These are phyloP conservation scores for Andrena praecox DNA, from an alignment of 2,888 invertebrate genomes.

Conservation along the genomic window DNA sequence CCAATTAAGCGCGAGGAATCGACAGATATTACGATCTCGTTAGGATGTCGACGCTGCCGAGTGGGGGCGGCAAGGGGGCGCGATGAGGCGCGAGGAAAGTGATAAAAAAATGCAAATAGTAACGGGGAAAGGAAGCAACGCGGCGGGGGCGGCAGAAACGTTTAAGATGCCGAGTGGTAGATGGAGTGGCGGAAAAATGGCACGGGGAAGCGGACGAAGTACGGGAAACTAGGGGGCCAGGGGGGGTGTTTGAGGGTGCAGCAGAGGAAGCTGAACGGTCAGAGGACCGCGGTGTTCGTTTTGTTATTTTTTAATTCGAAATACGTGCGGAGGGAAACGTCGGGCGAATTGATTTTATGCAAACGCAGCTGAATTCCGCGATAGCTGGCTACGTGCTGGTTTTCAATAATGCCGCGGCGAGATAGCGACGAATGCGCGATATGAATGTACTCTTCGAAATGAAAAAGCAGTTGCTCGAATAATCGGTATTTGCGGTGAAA, in stretches of 20 bases:
- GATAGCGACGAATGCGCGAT: constrained; percentile 10
- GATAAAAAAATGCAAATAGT: constrained; percentile 47
- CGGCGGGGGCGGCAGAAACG: not conserved
- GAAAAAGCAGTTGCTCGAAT: constrained; percentile 20
- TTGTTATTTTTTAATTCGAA: constrained; percentile 62
- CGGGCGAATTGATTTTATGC: constrained; percentile 71
- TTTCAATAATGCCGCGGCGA: constrained; percentile 52
- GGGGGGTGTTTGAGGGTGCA: not conserved
- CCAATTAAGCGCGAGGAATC: constrained; percentile 44
- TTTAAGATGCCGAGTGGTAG: not conserved
- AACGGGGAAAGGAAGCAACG: not conserved
- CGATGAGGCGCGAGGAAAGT: constrained; percentile 23
- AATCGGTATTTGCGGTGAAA: constrained; percentile 35
- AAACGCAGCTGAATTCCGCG: constrained; percentile 49
- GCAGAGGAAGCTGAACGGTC: not conserved
- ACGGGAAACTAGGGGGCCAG: not conserved
- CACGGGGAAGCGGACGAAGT: not conserved
- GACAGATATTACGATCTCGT: constrained; percentile 60
- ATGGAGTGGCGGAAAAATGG: not conserved
- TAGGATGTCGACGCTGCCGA: constrained; percentile 25
- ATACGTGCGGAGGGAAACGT: constrained; percentile 24
- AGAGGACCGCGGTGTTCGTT: constrained; percentile 16
- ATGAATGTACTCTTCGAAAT: constrained; percentile 28
- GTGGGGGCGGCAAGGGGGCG: too few relatives aligned
- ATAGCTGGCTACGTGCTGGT: constrained; percentile 27